phyloP scores from a whole-genome alignment of 2,888 invertebrate species.

The Caenorhabditis uteleia region DNA sequence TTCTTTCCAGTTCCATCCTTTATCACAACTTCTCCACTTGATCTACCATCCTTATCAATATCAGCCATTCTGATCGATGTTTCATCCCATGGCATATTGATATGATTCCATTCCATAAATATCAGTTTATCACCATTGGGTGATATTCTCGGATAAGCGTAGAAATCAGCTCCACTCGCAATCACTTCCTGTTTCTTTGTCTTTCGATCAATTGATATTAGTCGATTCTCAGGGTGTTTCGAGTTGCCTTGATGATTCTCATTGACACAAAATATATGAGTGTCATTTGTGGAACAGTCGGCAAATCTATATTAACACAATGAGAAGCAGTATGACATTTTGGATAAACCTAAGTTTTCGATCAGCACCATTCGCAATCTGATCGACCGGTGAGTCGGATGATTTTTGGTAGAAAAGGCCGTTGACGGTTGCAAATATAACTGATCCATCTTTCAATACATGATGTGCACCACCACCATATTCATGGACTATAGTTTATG shows the following conservation, averaged over 20 bases:
- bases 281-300: conserved; percentile 31
- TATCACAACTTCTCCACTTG: conserved; percentile 29
- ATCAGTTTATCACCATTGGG: conserved; percentile 70
- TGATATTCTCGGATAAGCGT: conserved; percentile 70
- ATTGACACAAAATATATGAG: conserved; percentile 39
- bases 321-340: no score
- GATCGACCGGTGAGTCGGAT: conserved; percentile 14
- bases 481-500: conserved; percentile 69
- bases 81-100: conserved; percentile 73
- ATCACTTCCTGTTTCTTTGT: conserved; percentile 36
- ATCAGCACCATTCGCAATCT: no score
- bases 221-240: conserved; percentile 41
- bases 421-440: conserved; percentile 43
- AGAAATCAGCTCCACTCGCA: conserved; percentile 71
- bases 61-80: conserved; percentile 70
- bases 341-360: no score
- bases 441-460: conserved; percentile 64
- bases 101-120: conserved; percentile 72
- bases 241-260: conserved; percentile 25
- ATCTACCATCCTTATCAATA: conserved; percentile 58
- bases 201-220: conserved; percentile 39
- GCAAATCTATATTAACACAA: conserved; percentile 23
- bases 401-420: conserved; percentile 40
- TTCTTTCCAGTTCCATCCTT: conserved; percentile 35
- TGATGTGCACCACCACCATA: conserved; percentile 72